phyloP scores from a whole-genome alignment of 2,113 vertebrate genomes.

The Sardina pilchardus region DNA sequence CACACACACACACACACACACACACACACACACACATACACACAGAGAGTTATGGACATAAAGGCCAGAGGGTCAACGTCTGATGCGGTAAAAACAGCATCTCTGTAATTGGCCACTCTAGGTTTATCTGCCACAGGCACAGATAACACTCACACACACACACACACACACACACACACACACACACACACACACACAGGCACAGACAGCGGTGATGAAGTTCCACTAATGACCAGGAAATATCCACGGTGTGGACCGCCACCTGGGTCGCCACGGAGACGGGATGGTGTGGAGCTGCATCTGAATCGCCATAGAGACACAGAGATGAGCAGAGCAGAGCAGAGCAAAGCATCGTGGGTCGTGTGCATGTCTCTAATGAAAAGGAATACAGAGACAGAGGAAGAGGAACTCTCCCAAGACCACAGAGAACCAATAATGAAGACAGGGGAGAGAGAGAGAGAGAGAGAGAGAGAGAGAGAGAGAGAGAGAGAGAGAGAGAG shows the following conservation, averaged over 20 bases:
- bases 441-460: too few relatives aligned
- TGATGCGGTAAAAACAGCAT: not conserved
- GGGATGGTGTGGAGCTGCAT: not conserved
- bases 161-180: too few relatives aligned
- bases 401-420: not conserved
- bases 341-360: too few relatives aligned
- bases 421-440: too few relatives aligned
- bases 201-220: not conserved
- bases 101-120: slow-evolving; percentile 23
- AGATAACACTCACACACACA: too few relatives aligned
- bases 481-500: not conserved
- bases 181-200: too few relatives aligned
- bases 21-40: too few relatives aligned
- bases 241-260: slow-evolving; percentile 20
- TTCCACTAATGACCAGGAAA: slow-evolving; percentile 32
- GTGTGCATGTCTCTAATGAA: slow-evolving; percentile 23
- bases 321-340: too few relatives aligned
- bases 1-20: too few relatives aligned
- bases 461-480: not conserved
- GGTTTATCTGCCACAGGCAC: not conserved
- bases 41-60: too few relatives aligned
- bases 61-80: not conserved
- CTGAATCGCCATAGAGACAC: too few relatives aligned
- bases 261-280: slow-evolving; percentile 16
- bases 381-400: slow-evolving; percentile 31